Evolutionary conservation across 2,888 invertebrate species (phyloP), one percentile per base, ranked within the genome.

Genomic region (Magallana nippona): DNA sequence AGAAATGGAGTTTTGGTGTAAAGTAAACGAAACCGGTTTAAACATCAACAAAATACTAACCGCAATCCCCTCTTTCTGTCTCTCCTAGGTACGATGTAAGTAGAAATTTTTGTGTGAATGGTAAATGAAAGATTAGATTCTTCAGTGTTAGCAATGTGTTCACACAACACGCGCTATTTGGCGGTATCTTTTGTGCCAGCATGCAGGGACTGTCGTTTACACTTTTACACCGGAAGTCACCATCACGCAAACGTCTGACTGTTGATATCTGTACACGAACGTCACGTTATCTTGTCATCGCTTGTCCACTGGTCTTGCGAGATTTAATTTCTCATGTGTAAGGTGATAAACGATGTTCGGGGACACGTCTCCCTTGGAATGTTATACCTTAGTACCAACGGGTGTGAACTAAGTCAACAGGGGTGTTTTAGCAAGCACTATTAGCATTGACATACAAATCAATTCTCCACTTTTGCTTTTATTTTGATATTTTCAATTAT

Each of bases 231-330:
- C 71, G 71, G 27, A 32, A 71, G 71, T 71, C 44, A 15, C 71
- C 32, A 71, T 11, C 71, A 71, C 71, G 71, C 71, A 71, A 71
- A 11, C 15, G 71, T 71, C 71, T 13, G 13, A 15, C 1, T 71
- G 71, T 27, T 71, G 71, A 22, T 71, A 71, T 27, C 11, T 22
- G 22, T 22, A 27, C 71, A 15, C 11, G 15, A 71, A 3, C 71
- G 15, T 60, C 60, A 15, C 27, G 27, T 71, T 71, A 71, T 71
- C 71, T 71, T 71, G 71, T 71, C 71, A 27, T 71, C 71, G 15
- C 17, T 13, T 27, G 15, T 27, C 11, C 27, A 2, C 27, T 15
- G 71, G 11, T 27, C 27, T 71, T 32, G 71, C 15, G 71, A 71
- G 27, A 22, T 71, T 11, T 22, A 27, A 27, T n/a, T 71, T 27